Conservation (phyloP, 92 coral and sea anemone genomes). For the Metridium senile region DNA sequence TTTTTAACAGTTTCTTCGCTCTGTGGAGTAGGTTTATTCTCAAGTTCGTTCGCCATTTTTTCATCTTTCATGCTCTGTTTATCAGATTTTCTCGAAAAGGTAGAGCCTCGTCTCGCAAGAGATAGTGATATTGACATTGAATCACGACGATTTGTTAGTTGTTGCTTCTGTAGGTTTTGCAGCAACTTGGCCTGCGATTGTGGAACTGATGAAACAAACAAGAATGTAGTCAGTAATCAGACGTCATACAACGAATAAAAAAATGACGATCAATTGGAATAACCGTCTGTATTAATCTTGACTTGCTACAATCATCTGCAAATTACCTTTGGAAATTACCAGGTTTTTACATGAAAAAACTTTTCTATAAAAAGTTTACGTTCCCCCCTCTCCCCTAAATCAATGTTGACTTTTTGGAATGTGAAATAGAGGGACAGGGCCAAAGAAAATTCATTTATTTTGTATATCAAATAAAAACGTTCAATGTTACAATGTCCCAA, state of each 20-base stretch:
- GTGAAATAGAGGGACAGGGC: no score
- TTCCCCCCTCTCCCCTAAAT: no score
- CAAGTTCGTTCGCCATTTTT: slow-evolving; percentile 12
- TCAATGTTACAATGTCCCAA: no score
- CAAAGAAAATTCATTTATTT: no score
- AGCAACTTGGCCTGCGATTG: slow-evolving; percentile 41
- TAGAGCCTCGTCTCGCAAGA: slow-evolving; percentile 49
- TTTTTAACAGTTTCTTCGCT: slow-evolving; percentile 1
- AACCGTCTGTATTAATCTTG: no score
- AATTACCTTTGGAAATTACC: no score
- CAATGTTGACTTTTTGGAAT: no score
- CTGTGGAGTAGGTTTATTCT: not conserved
- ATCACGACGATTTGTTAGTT: slow-evolving; percentile 46
- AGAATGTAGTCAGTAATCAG: not conserved
- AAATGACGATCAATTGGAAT: no score
- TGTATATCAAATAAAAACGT: no score
- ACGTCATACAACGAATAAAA: not conserved
- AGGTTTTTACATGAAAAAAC: no score
- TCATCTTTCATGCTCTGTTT: slow-evolving; percentile 26
- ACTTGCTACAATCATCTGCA: no score
- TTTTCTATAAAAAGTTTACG: no score
- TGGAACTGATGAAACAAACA: slow-evolving; percentile 7
- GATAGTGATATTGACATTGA: slow-evolving; percentile 37
- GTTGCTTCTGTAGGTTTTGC: slow-evolving; percentile 38
- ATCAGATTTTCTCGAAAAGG: slow-evolving; percentile 52